Evolutionary conservation across 2,888 invertebrate genomes (phyloP).

Genomic region (Meta bourneti): DNA sequence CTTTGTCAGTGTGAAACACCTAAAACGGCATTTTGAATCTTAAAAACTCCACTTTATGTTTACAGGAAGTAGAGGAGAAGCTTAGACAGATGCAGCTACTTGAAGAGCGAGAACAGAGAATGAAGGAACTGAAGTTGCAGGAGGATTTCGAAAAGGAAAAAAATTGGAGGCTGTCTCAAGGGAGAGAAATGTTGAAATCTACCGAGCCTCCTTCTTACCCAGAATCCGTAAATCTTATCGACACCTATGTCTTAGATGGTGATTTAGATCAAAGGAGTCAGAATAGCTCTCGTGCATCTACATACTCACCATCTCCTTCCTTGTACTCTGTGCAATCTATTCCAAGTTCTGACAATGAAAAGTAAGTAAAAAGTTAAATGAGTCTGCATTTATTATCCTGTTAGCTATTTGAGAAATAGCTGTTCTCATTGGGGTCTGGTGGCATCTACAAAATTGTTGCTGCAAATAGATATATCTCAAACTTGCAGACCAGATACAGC

Average conservation of each 20-base stretch:
- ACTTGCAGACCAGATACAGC: no score
- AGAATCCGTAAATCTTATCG: constrained; percentile 4
- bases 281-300: constrained; percentile 27
- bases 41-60: no score
- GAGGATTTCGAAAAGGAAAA: constrained; percentile 72
- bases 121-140: constrained; percentile 44
- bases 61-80: constrained; percentile 79
- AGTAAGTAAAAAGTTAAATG: constrained; percentile 12
- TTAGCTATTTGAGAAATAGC: no score
- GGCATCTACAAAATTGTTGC: neutral
- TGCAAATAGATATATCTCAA: no score
- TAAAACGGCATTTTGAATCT: no score
- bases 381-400: no score
- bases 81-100: constrained; percentile 79
- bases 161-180: constrained; percentile 67
- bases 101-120: constrained; percentile 78
- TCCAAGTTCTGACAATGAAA: constrained; percentile 36
- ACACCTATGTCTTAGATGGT: constrained; percentile 17
- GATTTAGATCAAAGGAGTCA: constrained; percentile 13
- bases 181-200: constrained; percentile 53
- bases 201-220: constrained; percentile 18
- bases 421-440: neutral
- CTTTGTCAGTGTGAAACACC: no score
- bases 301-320: constrained; percentile 45
- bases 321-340: constrained; percentile 34